Conservation (phyloP, 2,113 vertebrate species). For the Silurus asotus region DNA sequence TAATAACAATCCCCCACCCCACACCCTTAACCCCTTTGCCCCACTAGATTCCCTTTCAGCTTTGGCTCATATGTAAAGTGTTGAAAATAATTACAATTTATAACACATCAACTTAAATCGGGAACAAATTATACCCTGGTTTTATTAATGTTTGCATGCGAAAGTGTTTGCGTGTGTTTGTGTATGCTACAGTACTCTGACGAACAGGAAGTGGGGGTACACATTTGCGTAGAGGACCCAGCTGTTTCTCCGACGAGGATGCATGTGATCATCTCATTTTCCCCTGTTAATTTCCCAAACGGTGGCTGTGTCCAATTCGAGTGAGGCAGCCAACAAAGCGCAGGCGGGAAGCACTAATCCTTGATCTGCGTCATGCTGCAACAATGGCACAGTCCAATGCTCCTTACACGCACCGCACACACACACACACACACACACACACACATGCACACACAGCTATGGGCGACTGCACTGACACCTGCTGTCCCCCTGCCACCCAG, state of each 20-base stretch:
- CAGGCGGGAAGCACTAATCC: conserved; percentile 78
- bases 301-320: conserved; percentile 71
- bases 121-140: background rate
- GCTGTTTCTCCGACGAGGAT: conserved; percentile 48
- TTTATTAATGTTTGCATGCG: conserved; percentile 14
- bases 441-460: conserved; percentile 45
- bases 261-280: conserved; percentile 59
- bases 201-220: background rate
- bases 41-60: background rate
- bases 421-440: conserved; percentile 37
- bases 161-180: background rate
- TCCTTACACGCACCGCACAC: conserved; percentile 36
- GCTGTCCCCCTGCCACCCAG: conserved; percentile 62
- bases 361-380: conserved; percentile 70
- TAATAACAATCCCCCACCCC: background rate
- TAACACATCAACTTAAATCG: background rate
- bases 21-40: background rate
- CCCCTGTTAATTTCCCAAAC: conserved; percentile 63
- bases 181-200: conserved; percentile 20
- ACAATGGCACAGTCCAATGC: conserved; percentile 63
- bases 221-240: conserved; percentile 34
- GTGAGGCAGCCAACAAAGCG: conserved; percentile 70
- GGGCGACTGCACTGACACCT: conserved; percentile 56
- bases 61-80: background rate
- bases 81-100: background rate